phyloP scores from a whole-genome alignment of 2,888 invertebrate genomes.

The Meliscaeva auricollis region DNA sequence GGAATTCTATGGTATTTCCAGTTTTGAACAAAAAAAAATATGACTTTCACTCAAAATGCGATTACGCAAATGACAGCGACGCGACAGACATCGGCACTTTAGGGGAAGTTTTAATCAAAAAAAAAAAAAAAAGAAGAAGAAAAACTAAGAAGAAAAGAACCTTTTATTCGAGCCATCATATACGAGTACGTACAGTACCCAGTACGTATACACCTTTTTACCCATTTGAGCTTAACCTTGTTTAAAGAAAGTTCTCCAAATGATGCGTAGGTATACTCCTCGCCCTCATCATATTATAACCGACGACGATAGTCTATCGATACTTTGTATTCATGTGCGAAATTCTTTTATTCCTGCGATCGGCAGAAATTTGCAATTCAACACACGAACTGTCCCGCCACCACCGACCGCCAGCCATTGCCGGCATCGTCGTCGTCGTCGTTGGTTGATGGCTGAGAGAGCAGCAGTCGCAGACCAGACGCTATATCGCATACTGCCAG shows the following conservation, averaged over 20 bases:
- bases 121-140: constrained; percentile 15
- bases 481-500: constrained; percentile 8
- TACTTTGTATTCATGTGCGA: constrained; percentile 75
- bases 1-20: constrained; percentile 34
- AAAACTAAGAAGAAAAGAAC: constrained; percentile 17
- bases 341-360: constrained; percentile 57
- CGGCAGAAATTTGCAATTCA: constrained; percentile 74
- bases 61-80: constrained; percentile 80
- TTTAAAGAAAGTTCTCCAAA: constrained; percentile 52
- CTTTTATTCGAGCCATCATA: constrained; percentile 17
- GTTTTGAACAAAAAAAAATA: constrained; percentile 48
- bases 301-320: constrained; percentile 44
- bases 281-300: neutral
- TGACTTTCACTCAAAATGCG: constrained; percentile 82
- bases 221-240: constrained; percentile 30
- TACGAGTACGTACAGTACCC: too few species aligned
- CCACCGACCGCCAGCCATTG: too few species aligned
- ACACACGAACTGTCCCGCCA: constrained; percentile 61
- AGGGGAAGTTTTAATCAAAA: constrained; percentile 38
- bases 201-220: too few species aligned
- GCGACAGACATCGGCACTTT: neutral
- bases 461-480: constrained; percentile 40
- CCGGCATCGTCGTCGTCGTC: neutral
- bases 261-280: constrained; percentile 22
- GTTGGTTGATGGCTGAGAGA: constrained; percentile 15